Base-by-base conservation (phyloP, 2,888 invertebrate genomes). In the Lordiphosa fenestrarum region DNA sequence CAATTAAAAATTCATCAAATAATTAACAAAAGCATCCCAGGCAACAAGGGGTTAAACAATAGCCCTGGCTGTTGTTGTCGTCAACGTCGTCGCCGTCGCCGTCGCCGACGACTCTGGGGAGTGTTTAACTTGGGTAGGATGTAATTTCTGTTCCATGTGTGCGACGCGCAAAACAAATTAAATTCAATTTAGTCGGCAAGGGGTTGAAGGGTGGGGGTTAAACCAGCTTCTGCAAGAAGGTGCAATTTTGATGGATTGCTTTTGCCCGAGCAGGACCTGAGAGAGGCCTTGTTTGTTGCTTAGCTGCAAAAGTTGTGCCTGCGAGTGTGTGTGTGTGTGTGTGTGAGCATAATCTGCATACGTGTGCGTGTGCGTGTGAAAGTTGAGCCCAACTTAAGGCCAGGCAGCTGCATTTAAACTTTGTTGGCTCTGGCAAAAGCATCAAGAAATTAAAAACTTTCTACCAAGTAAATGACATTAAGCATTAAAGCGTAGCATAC, bases 211-310 rank as follows among this genome's bases (percentile, higher is more conserved):
- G 35, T n/a, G 23, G 51, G 37, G n/a, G 50, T 10, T n/a, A 52
- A 36, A 51, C 46, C 42, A 53, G 53, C 61, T 71, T 51, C 64
- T 71, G 72, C 73, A 85, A 86, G 86, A 85, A 87, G 86, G 87
- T 87, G 87, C 87, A 87, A 87, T 85, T 87, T 87, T 87, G 87
- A 87, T 87, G 87, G 86, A 87, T 87, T 87, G 82, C 87, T 73
- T 85, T 77, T 66, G 59, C 66, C 66, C 51, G 62, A 62, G 66
- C 73, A 44, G 53, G 50, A 63, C 57, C 53, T 37, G 46, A 49
- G 46, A 49, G 62, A 68, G 50, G 67, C 64, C 76, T 80, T 80
- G 76, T 76, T 80, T 76, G 76, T 80, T 76, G 76, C 76, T 76
- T 76, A 76, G 76, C 80, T 80, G 77, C 81, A 63, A 72, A 76